phyloP scores from a whole-genome alignment of 2,797 vertebrate genomes.

The Neomorphus geoffroyi region DNA sequence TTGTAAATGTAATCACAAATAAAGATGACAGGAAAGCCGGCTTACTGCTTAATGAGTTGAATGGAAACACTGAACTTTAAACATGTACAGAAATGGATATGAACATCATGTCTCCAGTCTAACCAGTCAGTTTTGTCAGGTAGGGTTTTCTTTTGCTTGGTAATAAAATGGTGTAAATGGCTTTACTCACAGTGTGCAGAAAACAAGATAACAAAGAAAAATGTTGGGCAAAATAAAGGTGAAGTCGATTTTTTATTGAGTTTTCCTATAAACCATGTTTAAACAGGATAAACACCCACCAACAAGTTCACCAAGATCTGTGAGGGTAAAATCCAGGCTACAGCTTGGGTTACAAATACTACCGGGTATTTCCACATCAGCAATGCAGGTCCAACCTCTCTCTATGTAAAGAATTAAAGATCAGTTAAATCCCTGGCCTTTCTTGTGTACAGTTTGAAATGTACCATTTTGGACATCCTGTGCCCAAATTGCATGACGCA shows the following conservation, averaged over 20 bases:
- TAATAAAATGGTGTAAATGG: constrained; percentile 6
- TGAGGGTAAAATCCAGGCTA: neutral
- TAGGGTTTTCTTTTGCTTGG: neutral
- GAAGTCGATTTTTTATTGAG: neutral
- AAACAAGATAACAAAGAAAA: neutral
- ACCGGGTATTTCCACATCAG: neutral
- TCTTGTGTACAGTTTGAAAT: neutral
- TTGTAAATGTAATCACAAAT: constrained; percentile 69
- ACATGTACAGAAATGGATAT: constrained; percentile 32
- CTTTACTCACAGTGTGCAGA: neutral
- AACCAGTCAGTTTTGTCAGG: constrained; percentile 46
- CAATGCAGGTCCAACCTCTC: neutral
- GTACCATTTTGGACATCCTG: neutral
- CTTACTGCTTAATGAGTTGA: constrained; percentile 63
- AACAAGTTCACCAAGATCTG: neutral
- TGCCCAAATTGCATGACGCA: neutral
- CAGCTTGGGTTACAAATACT: neutral
- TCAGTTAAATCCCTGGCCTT: neutral
- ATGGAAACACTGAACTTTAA: constrained; percentile 52
- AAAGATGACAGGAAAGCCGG: constrained; percentile 55
- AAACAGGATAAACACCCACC: neutral
- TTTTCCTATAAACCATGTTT: neutral
- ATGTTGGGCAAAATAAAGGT: neutral
- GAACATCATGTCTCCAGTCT: constrained; percentile 17
- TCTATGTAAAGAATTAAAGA: neutral